phyloP scores from a whole-genome alignment of 2,797 vertebrate species.

The Sebastes matsubarae region DNA sequence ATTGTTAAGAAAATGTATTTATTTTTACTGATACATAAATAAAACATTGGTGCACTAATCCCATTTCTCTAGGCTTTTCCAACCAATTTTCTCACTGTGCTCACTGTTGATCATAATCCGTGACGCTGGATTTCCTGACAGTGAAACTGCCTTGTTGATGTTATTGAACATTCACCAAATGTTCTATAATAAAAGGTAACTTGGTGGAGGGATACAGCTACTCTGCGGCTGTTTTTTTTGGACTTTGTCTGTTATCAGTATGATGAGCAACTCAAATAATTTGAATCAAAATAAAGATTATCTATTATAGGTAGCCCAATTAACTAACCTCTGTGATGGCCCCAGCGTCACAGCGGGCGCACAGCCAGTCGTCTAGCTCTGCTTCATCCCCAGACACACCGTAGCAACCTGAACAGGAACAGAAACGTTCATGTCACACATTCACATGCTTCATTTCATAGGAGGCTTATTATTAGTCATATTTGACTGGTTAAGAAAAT shows the following conservation, averaged over 20 bases:
- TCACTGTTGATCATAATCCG: neutral
- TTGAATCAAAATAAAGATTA: neutral
- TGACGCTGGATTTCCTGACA: neutral
- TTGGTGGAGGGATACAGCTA: neutral
- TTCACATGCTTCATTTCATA: neutral
- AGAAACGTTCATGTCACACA: slow-evolving; percentile 13
- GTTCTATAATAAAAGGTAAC: neutral
- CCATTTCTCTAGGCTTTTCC: neutral
- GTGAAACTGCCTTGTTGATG: neutral
- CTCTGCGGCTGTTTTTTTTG: neutral
- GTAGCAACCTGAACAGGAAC: slow-evolving; percentile 88
- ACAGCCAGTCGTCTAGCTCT: slow-evolving; percentile 89
- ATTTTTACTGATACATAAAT: neutral
- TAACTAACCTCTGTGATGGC: slow-evolving; percentile 90
- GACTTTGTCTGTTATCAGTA: neutral
- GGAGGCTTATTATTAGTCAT: neutral
- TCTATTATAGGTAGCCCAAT: neutral
- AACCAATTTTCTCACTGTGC: neutral
- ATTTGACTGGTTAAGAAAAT: neutral
- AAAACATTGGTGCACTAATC: neutral
- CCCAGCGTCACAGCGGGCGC: slow-evolving; percentile 91
- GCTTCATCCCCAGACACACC: slow-evolving; percentile 87
- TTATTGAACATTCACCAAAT: neutral
- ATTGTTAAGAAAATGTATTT: neutral
- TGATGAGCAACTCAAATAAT: neutral